These are phyloP conservation scores for Thereva nobilitata DNA, from an alignment of 2,888 invertebrate species.

Conservation along the genomic window DNA sequence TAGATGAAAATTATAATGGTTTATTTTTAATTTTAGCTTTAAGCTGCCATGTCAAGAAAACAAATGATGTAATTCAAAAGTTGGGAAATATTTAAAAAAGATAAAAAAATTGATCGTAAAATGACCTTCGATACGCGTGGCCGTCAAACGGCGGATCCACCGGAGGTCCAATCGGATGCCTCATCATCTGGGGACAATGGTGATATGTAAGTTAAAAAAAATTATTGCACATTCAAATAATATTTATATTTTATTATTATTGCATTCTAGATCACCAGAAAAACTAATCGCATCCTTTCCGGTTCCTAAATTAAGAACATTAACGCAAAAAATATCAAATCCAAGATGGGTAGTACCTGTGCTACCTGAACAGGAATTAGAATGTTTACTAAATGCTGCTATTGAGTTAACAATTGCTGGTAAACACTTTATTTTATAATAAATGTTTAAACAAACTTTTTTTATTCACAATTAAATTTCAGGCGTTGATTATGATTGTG, in stretches of 20 bases:
- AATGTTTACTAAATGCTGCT: slow-evolving; percentile 85
- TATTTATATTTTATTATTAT: slow-evolving; percentile 40
- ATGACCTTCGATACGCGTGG: slow-evolving; percentile 58
- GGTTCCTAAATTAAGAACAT: slow-evolving; percentile 78
- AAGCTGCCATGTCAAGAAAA: slow-evolving; percentile 16
- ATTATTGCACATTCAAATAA: not conserved
- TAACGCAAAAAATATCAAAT: slow-evolving; percentile 95
- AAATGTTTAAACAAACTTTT: slow-evolving; percentile 15
- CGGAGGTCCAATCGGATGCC: slow-evolving; percentile 45
- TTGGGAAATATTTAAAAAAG: slow-evolving; percentile 14
- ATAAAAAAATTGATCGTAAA: slow-evolving; percentile 35
- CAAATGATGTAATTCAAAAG: slow-evolving; percentile 29
- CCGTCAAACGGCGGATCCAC: slow-evolving; percentile 47
- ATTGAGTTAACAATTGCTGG: slow-evolving; percentile 86
- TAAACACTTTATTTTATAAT: slow-evolving; percentile 51
- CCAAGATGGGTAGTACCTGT: slow-evolving; percentile 98
- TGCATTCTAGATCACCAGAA: slow-evolving; percentile 52
- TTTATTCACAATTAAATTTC: slow-evolving; percentile 44
- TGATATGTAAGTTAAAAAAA: slow-evolving; percentile 41
- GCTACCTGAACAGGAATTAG: slow-evolving; percentile 92
- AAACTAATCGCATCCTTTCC: slow-evolving; percentile 69
- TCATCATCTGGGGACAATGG: slow-evolving; percentile 43
- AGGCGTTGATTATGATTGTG: slow-evolving; percentile 87
- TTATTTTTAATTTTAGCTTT: slow-evolving; percentile 19
- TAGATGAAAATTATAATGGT: not conserved